A percentile compares a stretch with the other conserved stretches of the same genome.
These are phyloP conservation scores for Microctenopoma steveboyesi DNA, from an alignment of 2,797 vertebrate species.

Conservation along the genomic window DNA sequence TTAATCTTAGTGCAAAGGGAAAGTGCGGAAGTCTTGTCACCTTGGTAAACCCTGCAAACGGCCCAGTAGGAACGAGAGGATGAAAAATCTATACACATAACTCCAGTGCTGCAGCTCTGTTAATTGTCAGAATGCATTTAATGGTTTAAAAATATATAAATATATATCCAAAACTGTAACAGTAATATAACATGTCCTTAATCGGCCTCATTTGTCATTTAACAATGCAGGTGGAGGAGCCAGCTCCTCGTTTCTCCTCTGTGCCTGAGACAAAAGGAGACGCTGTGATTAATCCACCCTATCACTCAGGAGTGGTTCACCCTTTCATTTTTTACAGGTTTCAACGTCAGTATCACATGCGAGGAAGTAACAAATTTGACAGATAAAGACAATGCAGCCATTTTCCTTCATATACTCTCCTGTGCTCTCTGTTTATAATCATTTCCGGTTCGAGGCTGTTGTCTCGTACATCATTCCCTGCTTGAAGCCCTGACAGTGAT, in stretches of 20 bases:
- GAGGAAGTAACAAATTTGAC: slow-evolving; percentile 74
- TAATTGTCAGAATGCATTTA: slow-evolving; percentile 64
- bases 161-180: slow-evolving; percentile 44
- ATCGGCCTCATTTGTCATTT: slow-evolving; percentile 74
- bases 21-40: slow-evolving; percentile 71
- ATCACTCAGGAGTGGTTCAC: slow-evolving; percentile 66
- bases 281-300: slow-evolving; percentile 73
- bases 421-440: slow-evolving; percentile 76
- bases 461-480: slow-evolving; percentile 81
- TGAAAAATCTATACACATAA: slow-evolving; percentile 67
- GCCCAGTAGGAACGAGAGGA: slow-evolving; percentile 48
- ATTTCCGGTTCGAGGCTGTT: slow-evolving; percentile 72
- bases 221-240: slow-evolving; percentile 69
- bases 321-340: slow-evolving; percentile 74
- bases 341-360: slow-evolving; percentile 65
- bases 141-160: slow-evolving; percentile 48
- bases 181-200: slow-evolving; percentile 68
- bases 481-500: slow-evolving; percentile 86
- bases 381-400: slow-evolving; percentile 74
- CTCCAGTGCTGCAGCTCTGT: slow-evolving; percentile 52
- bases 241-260: slow-evolving; percentile 68
- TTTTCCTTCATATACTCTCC: slow-evolving; percentile 61
- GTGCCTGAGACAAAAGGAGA: slow-evolving; percentile 69
- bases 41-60: slow-evolving; percentile 70
- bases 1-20: slow-evolving; percentile 71